A percentile compares a stretch with the other conserved stretches of the same genome.
phyloP scores from a whole-genome alignment of 1,140 invertebrate genomes.

The Agraylea sexmaculata region DNA sequence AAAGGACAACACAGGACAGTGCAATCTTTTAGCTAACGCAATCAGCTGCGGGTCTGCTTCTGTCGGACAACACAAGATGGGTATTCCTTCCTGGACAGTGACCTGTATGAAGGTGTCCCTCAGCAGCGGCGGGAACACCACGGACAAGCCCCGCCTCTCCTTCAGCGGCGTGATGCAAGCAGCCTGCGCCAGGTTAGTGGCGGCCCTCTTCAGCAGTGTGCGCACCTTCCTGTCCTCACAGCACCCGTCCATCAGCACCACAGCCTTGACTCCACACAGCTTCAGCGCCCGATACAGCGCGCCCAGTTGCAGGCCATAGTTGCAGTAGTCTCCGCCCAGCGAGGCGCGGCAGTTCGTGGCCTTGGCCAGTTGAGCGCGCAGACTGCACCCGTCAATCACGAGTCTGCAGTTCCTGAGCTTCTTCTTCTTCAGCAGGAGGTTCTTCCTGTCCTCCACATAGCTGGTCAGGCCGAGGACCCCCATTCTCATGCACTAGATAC shows the following conservation, averaged over 20 bases:
- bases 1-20: conserved; percentile 75
- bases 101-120: conserved; percentile 60
- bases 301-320: too few relatives aligned
- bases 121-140: conserved; percentile 58
- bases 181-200: conserved; percentile 47
- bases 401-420: conserved; percentile 57
- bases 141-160: conserved; percentile 34
- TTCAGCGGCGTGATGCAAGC: conserved; percentile 33
- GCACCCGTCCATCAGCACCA: conserved; percentile 78
- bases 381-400: conserved; percentile 72
- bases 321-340: conserved; percentile 82
- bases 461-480: conserved; percentile 72
- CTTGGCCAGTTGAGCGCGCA: conserved; percentile 55
- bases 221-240: conserved; percentile 62
- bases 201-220: conserved; percentile 51
- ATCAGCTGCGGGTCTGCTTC: conserved; percentile 82
- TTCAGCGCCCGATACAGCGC: too few relatives aligned
- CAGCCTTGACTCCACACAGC: too few relatives aligned
- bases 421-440: conserved; percentile 49
- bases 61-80: conserved; percentile 64
- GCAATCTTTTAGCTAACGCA: conserved; percentile 56
- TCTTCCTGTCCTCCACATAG: conserved; percentile 57
- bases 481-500: conserved; percentile 44
- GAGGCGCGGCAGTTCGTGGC: conserved; percentile 49
- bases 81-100: conserved; percentile 43